phyloP scores from a whole-genome alignment of 2,113 vertebrate genomes.

The Hepsetus odoe region DNA sequence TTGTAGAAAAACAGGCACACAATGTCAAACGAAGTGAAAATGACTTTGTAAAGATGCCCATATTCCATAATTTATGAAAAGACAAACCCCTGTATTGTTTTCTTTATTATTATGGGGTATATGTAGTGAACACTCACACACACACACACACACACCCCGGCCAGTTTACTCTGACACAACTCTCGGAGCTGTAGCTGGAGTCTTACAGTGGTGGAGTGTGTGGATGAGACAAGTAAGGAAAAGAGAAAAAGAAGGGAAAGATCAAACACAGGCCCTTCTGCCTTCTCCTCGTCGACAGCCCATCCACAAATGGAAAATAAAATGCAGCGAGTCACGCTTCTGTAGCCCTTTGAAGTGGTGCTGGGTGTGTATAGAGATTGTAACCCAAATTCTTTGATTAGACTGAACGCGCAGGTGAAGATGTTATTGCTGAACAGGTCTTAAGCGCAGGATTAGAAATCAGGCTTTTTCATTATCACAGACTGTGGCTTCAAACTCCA shows the following conservation, averaged over 20 bases:
- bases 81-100: too few relatives aligned
- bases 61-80: too few relatives aligned
- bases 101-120: too few relatives aligned
- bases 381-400: constrained; percentile 21
- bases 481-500: neutral
- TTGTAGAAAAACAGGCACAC: neutral
- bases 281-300: constrained; percentile 6
- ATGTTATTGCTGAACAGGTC: constrained; percentile 7
- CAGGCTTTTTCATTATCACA: neutral
- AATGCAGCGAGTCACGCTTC: constrained; percentile 12
- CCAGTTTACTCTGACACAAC: too few relatives aligned
- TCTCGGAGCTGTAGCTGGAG: constrained; percentile 14
- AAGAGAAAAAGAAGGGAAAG: constrained; percentile 32
- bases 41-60: neutral
- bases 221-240: constrained; percentile 23
- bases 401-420: constrained; percentile 4
- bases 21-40: neutral
- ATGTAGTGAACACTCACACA: too few relatives aligned
- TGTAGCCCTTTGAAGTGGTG: constrained; percentile 18
- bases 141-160: too few relatives aligned
- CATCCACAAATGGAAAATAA: neutral
- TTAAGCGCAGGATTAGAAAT: neutral
- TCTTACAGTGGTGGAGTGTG: constrained; percentile 23
- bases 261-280: constrained; percentile 18
- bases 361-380: constrained; percentile 24